Base-by-base conservation (phyloP, 2,888 invertebrate genomes). In the Drosophila peninsularis region DNA sequence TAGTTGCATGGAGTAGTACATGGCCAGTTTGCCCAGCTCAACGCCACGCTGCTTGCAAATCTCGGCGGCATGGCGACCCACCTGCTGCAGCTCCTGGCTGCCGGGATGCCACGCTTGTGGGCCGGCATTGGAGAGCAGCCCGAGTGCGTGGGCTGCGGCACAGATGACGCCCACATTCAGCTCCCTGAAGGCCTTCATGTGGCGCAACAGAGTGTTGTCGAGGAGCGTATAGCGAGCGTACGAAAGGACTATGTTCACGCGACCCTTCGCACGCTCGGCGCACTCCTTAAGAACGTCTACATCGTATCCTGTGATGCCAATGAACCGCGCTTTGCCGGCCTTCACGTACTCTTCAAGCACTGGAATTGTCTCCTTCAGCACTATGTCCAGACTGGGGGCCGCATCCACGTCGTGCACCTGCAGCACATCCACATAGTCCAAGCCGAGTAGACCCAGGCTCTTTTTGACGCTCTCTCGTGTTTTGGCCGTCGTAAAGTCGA, bases 381-480 rank as follows among this genome's bases (percentile, higher is more conserved):
- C 94, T 5, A 96, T 92, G 47, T 97, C 95, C n/a, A 95, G 91
- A 68, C 94, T 95, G 17, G 96, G 95, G 0, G 97, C 96, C 91
- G 97, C 98, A 86, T 98, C 98, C 61, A 97, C 93, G 89, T 98
- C 98, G 88, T 98, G 98, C 19, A 98, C 94, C 97, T 98, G 98
- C 86, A 98, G 95, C 39, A 98, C 92, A 90, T 99, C 98, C 1
- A 98, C 95, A 90, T 97, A 97, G 66, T 96, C 95, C 67, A 98
- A 86, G 0, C 95, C 95, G 6, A 99, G 93, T 13, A 94, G 93
- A 62, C 93, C 90, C 57, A 98, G 93, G 71, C 97, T 98, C 58
- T 94, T 94, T 58, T 97, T 95, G 6, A 99, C 94, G 83, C 96
- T 96, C 60, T 94, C 93, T 10, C 94, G 93, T 0, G 97, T 96